phyloP scores from a whole-genome alignment of 1,140 invertebrate species.

The Drosophila truncata region DNA sequence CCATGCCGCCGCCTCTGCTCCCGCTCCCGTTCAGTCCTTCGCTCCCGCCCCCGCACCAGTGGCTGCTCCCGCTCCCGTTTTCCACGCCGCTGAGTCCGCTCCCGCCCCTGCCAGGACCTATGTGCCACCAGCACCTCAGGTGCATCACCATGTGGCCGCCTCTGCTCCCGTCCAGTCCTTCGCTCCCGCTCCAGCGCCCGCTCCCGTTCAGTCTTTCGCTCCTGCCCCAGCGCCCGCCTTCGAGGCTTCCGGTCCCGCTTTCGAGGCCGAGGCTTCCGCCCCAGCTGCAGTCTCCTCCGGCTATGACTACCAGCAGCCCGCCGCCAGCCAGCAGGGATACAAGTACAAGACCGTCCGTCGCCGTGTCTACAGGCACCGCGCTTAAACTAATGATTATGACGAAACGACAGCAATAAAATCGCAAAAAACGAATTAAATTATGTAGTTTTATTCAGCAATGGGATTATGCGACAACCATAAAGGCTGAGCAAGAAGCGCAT shows the following conservation, averaged over 20 bases:
- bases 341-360: conserved; percentile 72
- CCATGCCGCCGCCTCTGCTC: conserved; percentile 38
- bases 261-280: conserved; percentile 63
- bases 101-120: conserved; percentile 41
- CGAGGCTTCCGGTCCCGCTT: conserved; percentile 35
- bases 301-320: conserved; percentile 60
- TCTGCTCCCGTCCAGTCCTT: conserved; percentile 36
- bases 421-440: conserved; percentile 25
- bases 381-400: conserved; percentile 31
- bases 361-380: conserved; percentile 68
- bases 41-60: conserved; percentile 52
- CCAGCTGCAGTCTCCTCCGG: conserved; percentile 41
- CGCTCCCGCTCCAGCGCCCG: conserved; percentile 42
- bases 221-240: conserved; percentile 56
- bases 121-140: conserved; percentile 47
- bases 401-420: conserved; percentile 30
- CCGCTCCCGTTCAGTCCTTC: conserved; percentile 37
- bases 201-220: conserved; percentile 40
- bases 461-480: conserved; percentile 6
- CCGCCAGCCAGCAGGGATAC: conserved; percentile 57
- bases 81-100: conserved; percentile 50
- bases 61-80: conserved; percentile 45
- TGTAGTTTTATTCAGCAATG: conserved; percentile 27
- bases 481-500: not conserved
- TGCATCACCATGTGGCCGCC: conserved; percentile 42